phyloP scores from a whole-genome alignment of 2,113 vertebrate genomes.

The Paralichthys olivaceus region DNA sequence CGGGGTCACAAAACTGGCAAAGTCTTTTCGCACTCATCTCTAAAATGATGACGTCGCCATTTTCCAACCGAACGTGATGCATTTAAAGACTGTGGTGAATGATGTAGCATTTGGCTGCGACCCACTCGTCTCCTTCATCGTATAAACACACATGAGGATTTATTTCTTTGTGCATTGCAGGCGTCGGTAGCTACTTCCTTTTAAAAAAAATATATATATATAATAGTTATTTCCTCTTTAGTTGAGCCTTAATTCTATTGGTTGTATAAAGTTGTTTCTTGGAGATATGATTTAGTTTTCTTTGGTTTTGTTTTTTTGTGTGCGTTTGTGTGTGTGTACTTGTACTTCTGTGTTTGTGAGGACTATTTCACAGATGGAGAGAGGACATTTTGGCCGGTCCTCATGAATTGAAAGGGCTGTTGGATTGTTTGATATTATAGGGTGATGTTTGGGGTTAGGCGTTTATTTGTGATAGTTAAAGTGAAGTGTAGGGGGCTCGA shows the following conservation, averaged over 20 bases:
- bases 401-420: no score
- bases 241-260: conserved; percentile 35
- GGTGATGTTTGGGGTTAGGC: neutral
- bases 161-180: neutral
- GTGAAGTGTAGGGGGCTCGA: neutral
- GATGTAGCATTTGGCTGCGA: conserved; percentile 6
- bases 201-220: neutral
- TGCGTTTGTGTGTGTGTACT: conserved; percentile 1
- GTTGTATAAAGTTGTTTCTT: conserved; percentile 36
- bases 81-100: conserved; percentile 9
- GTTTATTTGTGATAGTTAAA: neutral
- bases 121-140: neutral
- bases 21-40: conserved; percentile 9
- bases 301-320: neutral
- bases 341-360: neutral
- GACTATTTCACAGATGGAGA: neutral
- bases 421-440: neutral
- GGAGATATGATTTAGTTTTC: conserved; percentile 7
- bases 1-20: neutral
- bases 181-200: conserved; percentile 3
- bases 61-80: neutral
- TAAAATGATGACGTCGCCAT: neutral
- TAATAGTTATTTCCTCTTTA: conserved; percentile 14
- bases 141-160: conserved; percentile 15
- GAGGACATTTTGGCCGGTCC: no score